Evolutionary conservation across 2,888 invertebrate genomes (phyloP).

Genomic region (Agrochola macilenta): DNA sequence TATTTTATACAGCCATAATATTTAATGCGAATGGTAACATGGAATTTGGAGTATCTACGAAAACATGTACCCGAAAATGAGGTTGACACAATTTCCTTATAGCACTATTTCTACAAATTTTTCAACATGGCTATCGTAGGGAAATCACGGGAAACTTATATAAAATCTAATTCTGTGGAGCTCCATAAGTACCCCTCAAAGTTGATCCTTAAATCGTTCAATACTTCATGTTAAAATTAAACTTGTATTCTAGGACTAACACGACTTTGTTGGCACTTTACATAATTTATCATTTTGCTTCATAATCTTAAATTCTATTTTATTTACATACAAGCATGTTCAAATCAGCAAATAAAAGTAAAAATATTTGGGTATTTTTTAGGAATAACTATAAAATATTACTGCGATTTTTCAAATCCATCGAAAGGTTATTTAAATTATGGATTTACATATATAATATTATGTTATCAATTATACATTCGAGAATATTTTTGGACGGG

Average conservation of each 20-base stretch:
- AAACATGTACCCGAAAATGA: conserved; percentile 14
- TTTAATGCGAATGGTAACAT: conserved; percentile 32
- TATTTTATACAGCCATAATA: conserved; percentile 55
- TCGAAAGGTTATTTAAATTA: conserved; percentile 33
- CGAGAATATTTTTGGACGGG: conserved; percentile 62
- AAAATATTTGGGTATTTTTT: conserved; percentile 25
- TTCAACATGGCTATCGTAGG: conserved; percentile 24
- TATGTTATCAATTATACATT: conserved; percentile 41
- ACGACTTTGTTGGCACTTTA: conserved; percentile 71
- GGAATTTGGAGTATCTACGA: background rate
- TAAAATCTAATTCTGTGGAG: conserved; percentile 40
- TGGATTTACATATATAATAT: conserved; percentile 22
- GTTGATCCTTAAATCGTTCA: conserved; percentile 25
- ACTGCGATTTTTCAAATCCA: conserved; percentile 30
- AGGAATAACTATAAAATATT: conserved; percentile 17
- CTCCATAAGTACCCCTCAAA: conserved; percentile 24
- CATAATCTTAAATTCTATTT: conserved; percentile 41
- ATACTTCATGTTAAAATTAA: conserved; percentile 36
- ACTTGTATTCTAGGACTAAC: conserved; percentile 43
- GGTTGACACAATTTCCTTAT: conserved; percentile 45
- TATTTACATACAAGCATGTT: conserved; percentile 66
- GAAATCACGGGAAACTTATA: conserved; percentile 35
- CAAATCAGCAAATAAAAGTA: conserved; percentile 31
- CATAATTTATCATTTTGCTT: conserved; percentile 62
- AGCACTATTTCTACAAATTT: conserved; percentile 30